phyloP scores from a whole-genome alignment of 2,888 invertebrate species.

The Sinopyrophorus schimmeli region DNA sequence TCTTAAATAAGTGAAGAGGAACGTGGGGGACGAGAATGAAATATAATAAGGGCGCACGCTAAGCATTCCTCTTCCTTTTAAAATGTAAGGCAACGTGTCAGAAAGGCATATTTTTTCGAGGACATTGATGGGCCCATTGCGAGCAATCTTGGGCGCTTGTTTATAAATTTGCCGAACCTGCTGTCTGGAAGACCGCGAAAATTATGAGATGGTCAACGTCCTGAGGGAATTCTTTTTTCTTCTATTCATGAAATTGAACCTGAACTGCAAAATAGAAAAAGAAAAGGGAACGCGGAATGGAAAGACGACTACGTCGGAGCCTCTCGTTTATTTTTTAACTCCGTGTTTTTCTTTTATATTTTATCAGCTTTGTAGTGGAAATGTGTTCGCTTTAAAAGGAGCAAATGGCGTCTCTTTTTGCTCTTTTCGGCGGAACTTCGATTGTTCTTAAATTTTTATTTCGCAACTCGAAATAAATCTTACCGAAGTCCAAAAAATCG shows the following conservation, averaged over 20 bases:
- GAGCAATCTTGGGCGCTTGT: constrained; percentile 27
- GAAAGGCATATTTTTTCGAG: constrained; percentile 30
- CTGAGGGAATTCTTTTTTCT: constrained; percentile 20
- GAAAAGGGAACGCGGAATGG: constrained; percentile 7
- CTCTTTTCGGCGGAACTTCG: too few species aligned
- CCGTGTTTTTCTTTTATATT: constrained; percentile 16
- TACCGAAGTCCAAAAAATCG: too few species aligned
- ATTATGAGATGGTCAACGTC: constrained; percentile 34
- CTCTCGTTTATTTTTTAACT: constrained; percentile 10
- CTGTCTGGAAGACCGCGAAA: constrained; percentile 22
- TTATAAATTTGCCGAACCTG: constrained; percentile 34
- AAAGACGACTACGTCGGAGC: background rate
- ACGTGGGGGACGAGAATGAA: too few species aligned
- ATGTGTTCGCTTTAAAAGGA: too few species aligned
- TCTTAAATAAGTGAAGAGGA: too few species aligned
- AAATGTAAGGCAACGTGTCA: constrained; percentile 29
- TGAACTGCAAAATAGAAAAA: constrained; percentile 14
- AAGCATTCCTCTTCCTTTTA: constrained; percentile 24
- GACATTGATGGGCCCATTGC: constrained; percentile 33
- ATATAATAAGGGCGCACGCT: constrained; percentile 20
- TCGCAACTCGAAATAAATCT: too few species aligned
- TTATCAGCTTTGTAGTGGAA: constrained; percentile 9
- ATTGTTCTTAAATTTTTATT: too few species aligned
- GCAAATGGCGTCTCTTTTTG: too few species aligned
- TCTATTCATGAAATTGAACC: constrained; percentile 25